Evolutionary conservation across 2,888 invertebrate species (phyloP).

Genomic region (Rhagophthalmus giganteus): DNA sequence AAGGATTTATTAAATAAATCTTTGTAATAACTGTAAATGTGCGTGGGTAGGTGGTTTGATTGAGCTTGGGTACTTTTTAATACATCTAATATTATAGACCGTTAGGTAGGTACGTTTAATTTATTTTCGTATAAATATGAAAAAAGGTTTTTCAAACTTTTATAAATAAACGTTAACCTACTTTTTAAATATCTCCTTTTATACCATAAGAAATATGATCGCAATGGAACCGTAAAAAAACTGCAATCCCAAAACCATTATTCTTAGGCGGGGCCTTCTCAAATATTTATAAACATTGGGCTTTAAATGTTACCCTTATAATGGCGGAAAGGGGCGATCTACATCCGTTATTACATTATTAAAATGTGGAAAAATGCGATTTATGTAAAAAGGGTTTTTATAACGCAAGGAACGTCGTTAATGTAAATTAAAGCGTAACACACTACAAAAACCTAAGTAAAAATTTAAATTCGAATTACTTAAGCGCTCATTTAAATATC

Average conservation of each 20-base stretch:
- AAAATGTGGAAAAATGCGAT: background rate
- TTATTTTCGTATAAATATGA: too few species aligned
- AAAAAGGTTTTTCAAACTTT: too few species aligned
- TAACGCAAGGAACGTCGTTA: background rate
- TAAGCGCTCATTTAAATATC: background rate
- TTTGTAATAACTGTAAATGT: background rate
- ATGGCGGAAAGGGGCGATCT: background rate
- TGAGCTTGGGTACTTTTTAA: too few species aligned
- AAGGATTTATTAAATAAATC: background rate
- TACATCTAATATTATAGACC: too few species aligned
- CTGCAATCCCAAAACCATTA: background rate
- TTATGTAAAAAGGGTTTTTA: background rate
- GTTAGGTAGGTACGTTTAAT: too few species aligned
- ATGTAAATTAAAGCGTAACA: conserved; percentile 9
- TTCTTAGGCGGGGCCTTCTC: background rate
- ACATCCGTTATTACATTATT: too few species aligned
- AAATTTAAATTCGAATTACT: conserved; percentile 8
- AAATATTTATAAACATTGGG: background rate
- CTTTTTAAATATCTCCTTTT: background rate
- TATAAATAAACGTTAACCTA: too few species aligned
- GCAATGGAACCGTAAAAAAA: background rate
- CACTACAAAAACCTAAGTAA: background rate
- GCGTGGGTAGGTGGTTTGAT: too few species aligned
- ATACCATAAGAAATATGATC: background rate
- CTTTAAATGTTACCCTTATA: background rate